Evolutionary conservation across 2,797 vertebrate genomes (phyloP), one percentile per base, ranked within the genome.

Genomic region (Psittacula echo): DNA sequence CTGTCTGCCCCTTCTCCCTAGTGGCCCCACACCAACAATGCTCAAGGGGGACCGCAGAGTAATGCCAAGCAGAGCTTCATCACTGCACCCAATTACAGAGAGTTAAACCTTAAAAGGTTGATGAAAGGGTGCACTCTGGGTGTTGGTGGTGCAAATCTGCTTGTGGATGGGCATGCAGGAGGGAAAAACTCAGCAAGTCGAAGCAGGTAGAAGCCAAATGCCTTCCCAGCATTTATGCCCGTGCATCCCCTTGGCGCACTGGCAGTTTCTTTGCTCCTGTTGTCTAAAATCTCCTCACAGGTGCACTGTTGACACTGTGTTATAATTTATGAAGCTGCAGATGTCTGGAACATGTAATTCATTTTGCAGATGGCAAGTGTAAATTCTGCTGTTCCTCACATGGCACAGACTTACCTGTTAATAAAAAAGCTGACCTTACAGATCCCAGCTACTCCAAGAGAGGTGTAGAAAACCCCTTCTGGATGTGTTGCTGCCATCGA

Each of bases 321-420:
- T 94, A 89, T 93, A 95, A 94, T 96, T 87, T 90, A 92, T 94
- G 94, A 95, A 95, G 91, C 68, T 47, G 32, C 91, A 92, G 94
- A 91, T 90, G 77, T 78, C 90, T 79, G 87, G 93, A 89, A 93
- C 71, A 21, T 62, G 74, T 72, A 88, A 96, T 88, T 91, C 87
- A 54, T 94, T 94, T 95, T 87, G 89, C 47, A 92, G 94, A 88
- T 89, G 88, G 90, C 84, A 92, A 95, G 84, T 94, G 95, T 90
- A 94, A 94, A 88, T 85, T 91, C 81, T 94, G 84, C 94, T 87
- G 90, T 87, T 95, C 47, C 85, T 93, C 82, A 78, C 89, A 71
- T 76, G 89, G 87, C 94, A 88, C 76, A 76, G 60, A 27, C 65
- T 81, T 70, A 68, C 62, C 71, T 44, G 79, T 71, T 91, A 87